A percentile compares a stretch with the other conserved stretches of the same genome.
Evolutionary conservation across 2,888 invertebrate genomes (phyloP).

Genomic region (Philereme vetulata): DNA sequence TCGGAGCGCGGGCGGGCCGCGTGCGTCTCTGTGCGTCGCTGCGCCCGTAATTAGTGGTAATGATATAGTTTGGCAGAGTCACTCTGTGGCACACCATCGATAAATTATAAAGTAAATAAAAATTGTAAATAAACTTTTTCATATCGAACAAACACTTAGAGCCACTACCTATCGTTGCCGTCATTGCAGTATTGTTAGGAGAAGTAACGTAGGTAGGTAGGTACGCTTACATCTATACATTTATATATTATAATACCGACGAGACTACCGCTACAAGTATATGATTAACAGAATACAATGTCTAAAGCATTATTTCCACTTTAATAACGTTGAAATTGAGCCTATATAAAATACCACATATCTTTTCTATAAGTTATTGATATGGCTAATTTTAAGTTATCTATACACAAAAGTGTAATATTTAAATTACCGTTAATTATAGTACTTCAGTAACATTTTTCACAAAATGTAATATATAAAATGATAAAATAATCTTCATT

Average conservation of each 20-base stretch:
- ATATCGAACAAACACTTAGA: constrained; percentile 81
- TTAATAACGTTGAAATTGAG: constrained; percentile 84
- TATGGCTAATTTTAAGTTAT: constrained; percentile 85
- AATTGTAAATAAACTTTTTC: constrained; percentile 81
- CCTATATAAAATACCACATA: constrained; percentile 85
- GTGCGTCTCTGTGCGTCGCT: constrained; percentile 46
- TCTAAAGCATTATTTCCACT: constrained; percentile 83
- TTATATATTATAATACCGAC: constrained; percentile 83
- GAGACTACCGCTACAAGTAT: constrained; percentile 80
- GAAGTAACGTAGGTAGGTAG: constrained; percentile 75
- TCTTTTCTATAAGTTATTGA: constrained; percentile 85
- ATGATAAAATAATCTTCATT: constrained; percentile 85
- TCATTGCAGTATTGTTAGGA: constrained; percentile 79
- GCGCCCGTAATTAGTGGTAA: constrained; percentile 71
- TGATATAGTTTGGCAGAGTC: constrained; percentile 84
- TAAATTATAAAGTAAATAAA: constrained; percentile 82
- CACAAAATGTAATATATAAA: constrained; percentile 84
- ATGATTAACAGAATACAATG: constrained; percentile 80
- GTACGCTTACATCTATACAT: constrained; percentile 71
- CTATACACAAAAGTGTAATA: constrained; percentile 85
- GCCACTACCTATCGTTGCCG: constrained; percentile 81
- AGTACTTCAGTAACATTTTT: constrained; percentile 82
- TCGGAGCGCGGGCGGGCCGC: constrained; percentile 45
- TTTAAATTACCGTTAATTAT: constrained; percentile 83
- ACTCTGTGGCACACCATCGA: constrained; percentile 84